Conservation (phyloP, 53 echinoderm and acorn worm species). For the Henricia sp. region DNA sequence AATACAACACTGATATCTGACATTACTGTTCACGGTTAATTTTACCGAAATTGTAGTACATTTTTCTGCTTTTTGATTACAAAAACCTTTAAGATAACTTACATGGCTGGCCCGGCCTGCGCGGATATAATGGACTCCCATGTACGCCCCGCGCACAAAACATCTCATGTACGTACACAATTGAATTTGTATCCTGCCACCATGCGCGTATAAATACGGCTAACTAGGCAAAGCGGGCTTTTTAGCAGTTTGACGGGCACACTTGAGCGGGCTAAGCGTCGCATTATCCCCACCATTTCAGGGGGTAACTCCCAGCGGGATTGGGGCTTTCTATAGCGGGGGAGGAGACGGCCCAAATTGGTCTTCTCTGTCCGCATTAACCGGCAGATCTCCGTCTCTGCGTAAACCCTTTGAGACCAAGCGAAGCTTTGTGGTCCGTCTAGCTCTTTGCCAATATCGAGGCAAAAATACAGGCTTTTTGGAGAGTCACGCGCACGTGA, state of each 20-base stretch:
- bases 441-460: neutral
- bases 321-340: constrained; percentile 3
- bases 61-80: no score
- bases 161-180: constrained; percentile 29
- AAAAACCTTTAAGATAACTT: no score
- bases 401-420: constrained; percentile 2
- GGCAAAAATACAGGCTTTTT: neutral
- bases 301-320: constrained; percentile 24
- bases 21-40: no score
- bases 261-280: neutral
- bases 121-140: no score
- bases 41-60: no score
- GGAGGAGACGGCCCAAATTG: constrained; percentile 23
- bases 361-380: constrained; percentile 18
- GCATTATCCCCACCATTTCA: constrained; percentile 50
- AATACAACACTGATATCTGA: no score
- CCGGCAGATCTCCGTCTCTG: neutral
- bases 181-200: constrained; percentile 50
- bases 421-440: neutral
- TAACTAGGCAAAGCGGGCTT: constrained; percentile 9
- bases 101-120: no score
- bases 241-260: neutral
- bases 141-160: no score
- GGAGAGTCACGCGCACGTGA: neutral
- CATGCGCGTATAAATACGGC: constrained; percentile 2